Percentiles rank a stretch among this genome's conserved stretches.
Evolutionary conservation across 2,797 vertebrate species (phyloP).

Genomic region (Macropodus opercularis): DNA sequence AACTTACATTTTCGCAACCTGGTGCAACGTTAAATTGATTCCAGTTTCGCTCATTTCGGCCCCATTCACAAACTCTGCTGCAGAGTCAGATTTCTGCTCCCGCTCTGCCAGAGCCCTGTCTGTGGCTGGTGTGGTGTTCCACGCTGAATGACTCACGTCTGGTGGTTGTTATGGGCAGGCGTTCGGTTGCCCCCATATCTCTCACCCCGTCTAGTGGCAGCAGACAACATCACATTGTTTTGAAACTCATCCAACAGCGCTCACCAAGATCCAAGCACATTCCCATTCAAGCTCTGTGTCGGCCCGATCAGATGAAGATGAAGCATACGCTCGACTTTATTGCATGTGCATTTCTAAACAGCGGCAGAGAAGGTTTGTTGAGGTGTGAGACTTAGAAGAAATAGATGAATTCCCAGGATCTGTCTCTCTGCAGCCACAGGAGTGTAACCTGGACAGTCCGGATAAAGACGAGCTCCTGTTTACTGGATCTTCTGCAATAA

Average conservation of each 20-base stretch:
- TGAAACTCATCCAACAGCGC: slow-evolving; percentile 52
- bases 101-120: slow-evolving; percentile 81
- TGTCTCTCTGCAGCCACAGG: background rate
- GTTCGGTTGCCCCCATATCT: slow-evolving; percentile 42
- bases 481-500: too few relatives aligned
- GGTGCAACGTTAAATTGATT: slow-evolving; percentile 67
- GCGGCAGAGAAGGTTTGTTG: background rate
- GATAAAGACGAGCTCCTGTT: background rate
- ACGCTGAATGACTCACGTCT: slow-evolving; percentile 83
- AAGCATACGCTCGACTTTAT: too few relatives aligned
- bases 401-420: background rate
- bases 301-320: too few relatives aligned
- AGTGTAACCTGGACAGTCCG: background rate
- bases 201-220: slow-evolving; percentile 77
- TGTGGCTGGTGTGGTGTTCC: slow-evolving; percentile 83
- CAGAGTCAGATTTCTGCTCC: slow-evolving; percentile 74
- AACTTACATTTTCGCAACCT: slow-evolving; percentile 69
- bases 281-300: slow-evolving; percentile 13
- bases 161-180: slow-evolving; percentile 79
- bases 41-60: slow-evolving; percentile 73
- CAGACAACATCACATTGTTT: slow-evolving; percentile 69
- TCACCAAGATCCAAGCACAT: slow-evolving; percentile 53
- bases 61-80: slow-evolving; percentile 80
- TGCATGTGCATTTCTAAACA: background rate
- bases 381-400: background rate